These are phyloP conservation scores for Gibbula magus DNA, from an alignment of 2,888 invertebrate genomes.

Conservation along the genomic window DNA sequence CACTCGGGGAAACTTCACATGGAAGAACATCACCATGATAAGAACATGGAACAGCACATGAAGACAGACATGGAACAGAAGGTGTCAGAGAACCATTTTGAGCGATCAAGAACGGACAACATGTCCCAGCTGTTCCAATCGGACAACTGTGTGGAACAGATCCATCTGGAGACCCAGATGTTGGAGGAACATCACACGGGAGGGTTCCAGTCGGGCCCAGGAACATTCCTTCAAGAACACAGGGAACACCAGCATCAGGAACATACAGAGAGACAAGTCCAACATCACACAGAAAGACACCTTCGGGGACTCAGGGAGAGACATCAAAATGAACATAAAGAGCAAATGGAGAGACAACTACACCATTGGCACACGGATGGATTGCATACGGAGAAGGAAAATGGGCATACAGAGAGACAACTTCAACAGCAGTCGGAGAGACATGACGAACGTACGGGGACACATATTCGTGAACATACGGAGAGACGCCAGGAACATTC, in stretches of 20 bases:
- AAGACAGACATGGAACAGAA: slow-evolving; percentile 10
- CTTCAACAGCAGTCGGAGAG: not conserved
- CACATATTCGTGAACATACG: not conserved
- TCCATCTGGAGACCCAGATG: not conserved
- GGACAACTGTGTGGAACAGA: not conserved
- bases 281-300: not conserved
- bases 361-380: no score
- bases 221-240: not conserved
- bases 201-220: not conserved
- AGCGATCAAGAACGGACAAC: not conserved
- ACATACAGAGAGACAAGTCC: not conserved
- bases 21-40: not conserved
- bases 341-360: no score
- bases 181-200: not conserved
- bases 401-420: not conserved
- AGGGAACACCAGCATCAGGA: not conserved
- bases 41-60: not conserved
- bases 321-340: not conserved
- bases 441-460: not conserved
- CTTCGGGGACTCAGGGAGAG: not conserved
- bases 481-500: not conserved
- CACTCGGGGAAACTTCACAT: not conserved
- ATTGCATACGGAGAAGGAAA: no score
- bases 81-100: not conserved
- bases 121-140: not conserved